Evolutionary conservation across 2,113 vertebrate species (phyloP).

Genomic region (Pitta sordida): DNA sequence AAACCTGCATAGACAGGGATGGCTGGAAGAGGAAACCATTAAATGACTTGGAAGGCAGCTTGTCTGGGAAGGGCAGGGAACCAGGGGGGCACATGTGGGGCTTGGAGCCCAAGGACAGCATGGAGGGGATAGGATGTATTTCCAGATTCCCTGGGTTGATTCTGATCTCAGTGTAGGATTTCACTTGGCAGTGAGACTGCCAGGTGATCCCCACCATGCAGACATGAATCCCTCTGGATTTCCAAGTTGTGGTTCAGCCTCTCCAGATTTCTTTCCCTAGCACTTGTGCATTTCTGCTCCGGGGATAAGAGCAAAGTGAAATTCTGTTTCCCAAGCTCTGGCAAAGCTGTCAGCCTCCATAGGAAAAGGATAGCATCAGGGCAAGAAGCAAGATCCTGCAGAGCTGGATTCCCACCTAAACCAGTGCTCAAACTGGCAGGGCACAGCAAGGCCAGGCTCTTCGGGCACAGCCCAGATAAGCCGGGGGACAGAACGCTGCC

Average conservation of each 20-base stretch:
- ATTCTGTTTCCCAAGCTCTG: neutral
- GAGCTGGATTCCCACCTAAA: neutral
- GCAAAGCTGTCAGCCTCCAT: neutral
- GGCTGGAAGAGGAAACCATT: conserved; percentile 7
- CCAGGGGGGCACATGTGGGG: neutral
- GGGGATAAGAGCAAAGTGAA: neutral
- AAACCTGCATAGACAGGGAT: neutral
- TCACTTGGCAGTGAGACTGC: neutral
- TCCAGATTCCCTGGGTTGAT: neutral
- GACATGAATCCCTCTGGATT: neutral
- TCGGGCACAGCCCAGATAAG: neutral
- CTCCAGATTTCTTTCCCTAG: neutral
- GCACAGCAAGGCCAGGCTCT: neutral
- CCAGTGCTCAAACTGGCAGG: neutral
- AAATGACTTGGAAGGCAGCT: neutral
- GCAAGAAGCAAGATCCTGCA: neutral
- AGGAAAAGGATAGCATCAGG: neutral
- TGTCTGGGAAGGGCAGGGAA: neutral
- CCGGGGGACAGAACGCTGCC: neutral
- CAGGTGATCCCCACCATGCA: neutral
- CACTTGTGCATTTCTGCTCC: neutral
- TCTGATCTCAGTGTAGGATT: neutral
- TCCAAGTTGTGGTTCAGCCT: neutral
- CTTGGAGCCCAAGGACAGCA: neutral
- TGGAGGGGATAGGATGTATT: neutral